Conservation (phyloP, 2,888 invertebrate species). For the Anticlea derivata region DNA sequence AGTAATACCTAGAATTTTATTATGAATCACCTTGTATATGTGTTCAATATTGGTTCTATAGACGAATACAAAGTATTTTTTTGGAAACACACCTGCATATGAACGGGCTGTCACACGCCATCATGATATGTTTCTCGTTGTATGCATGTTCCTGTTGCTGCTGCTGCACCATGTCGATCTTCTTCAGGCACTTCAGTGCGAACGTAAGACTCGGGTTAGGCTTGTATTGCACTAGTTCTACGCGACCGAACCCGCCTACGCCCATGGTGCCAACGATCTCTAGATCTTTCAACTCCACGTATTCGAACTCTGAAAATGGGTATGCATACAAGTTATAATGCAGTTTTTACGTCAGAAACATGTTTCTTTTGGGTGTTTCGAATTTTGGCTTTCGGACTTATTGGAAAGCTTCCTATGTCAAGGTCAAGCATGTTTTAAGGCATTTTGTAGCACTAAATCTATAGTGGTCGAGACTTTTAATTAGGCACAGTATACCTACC, state of each 20-base stretch:
- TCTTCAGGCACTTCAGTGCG: constrained; percentile 95
- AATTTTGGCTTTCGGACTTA: too few relatives aligned
- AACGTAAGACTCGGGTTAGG: constrained; percentile 84
- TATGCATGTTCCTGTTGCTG: constrained; percentile 95
- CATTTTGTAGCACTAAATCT: constrained; percentile 1
- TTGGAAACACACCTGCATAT: constrained; percentile 86
- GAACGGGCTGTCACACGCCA: constrained; percentile 91
- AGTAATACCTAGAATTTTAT: too few relatives aligned
- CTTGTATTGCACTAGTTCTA: constrained; percentile 89
- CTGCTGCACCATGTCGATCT: constrained; percentile 94
- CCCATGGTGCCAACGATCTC: constrained; percentile 94
- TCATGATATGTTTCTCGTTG: constrained; percentile 93
- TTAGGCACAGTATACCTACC: too few relatives aligned
- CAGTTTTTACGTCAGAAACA: too few relatives aligned
- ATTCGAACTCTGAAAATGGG: constrained; percentile 82
- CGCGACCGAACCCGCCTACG: constrained; percentile 96
- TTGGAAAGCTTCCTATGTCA: background rate
- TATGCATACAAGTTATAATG: background rate
- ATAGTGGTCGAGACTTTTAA: constrained; percentile 6
- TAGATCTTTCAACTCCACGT: constrained; percentile 90
- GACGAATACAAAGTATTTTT: too few relatives aligned
- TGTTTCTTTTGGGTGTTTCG: too few relatives aligned
- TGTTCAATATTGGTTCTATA: too few relatives aligned
- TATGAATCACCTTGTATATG: too few relatives aligned
- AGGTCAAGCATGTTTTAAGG: constrained; percentile 2